Conservation (phyloP, 1,140 invertebrate species). For the Muscidifurax raptorellus region DNA sequence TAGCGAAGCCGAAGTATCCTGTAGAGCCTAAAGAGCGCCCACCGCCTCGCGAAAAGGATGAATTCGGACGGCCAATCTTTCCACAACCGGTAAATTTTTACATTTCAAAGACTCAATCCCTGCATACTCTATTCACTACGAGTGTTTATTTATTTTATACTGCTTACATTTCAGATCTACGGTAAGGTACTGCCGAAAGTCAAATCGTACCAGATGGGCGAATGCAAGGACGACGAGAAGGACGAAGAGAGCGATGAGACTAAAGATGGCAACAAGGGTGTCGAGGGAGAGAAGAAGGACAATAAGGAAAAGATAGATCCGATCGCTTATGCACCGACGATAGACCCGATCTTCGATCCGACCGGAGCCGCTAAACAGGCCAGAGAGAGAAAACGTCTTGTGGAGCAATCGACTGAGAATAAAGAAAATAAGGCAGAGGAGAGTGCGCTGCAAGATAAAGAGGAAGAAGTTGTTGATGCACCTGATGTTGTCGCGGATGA, state of each 20-base stretch:
- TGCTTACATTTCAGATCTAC: conserved; percentile 46
- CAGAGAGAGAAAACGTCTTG: conserved; percentile 52
- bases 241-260: background rate
- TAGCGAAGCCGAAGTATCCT: conserved; percentile 55
- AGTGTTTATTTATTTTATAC: no score
- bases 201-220: background rate
- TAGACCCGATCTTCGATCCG: conserved; percentile 61
- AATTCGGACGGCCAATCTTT: conserved; percentile 56
- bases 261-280: background rate
- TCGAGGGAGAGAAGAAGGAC: background rate
- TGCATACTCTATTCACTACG: no score
- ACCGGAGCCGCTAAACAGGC: conserved; percentile 54
- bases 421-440: background rate
- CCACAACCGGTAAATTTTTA: conserved; percentile 54
- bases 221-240: conserved; percentile 23
- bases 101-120: background rate
- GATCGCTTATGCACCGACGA: conserved; percentile 56
- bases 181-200: background rate
- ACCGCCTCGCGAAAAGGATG: conserved; percentile 57
- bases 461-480: background rate
- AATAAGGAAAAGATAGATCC: conserved; percentile 43
- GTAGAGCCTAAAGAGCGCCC: conserved; percentile 49
- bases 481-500: background rate
- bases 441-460: background rate
- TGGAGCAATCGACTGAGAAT: background rate